Evolutionary conservation across 2,113 vertebrate species (phyloP), one percentile per base, ranked within the genome.

Genomic region (Labeo rohita): DNA sequence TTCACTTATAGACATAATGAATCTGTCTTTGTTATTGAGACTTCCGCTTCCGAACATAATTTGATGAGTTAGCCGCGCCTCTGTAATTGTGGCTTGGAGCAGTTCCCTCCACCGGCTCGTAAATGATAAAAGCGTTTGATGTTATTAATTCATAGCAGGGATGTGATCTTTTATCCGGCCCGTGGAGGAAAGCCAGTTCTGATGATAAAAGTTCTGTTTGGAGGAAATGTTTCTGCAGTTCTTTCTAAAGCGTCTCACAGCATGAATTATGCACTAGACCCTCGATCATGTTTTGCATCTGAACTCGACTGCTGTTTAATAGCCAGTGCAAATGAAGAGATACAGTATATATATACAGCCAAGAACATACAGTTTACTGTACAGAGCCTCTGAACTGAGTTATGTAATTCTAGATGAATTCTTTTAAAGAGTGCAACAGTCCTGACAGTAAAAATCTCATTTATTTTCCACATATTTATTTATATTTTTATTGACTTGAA

Each of bases 71-170:
- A 82, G 45, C 45, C 66, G 83, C 36, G 66, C 74, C 82, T 72
- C 84, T 85, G 73, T 91, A 92, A 91, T 92, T 90, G 76, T 83
- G 78, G 85, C 91, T 87, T 85, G 52, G 56, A 80, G 90, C 83
- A 50, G 59, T 49, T 85, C 36, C 76, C 66, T 23, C 66, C 81
- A 1, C 50, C 45, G 59, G 73, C 84, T 84, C 86, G 87, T 87
- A 68, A 84, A 16, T 84, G 82, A 73, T 72, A 82, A 65, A 89
- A 89, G 65, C 28, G 81, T 86, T 82, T 90, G 76, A 90, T 82
- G 68, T 86, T 91, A 90, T 89, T 72, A 79, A 89, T 87, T 90
- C 36, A 87, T 83, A 16, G 74, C 0, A 85, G 76, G 8, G 82
- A 72, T 65, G 23, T 28, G 77, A 85, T 88, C 52, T 86, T 59